These are phyloP conservation scores for Onchidella celtica DNA, from an alignment of 2,888 invertebrate species.

Conservation along the genomic window DNA sequence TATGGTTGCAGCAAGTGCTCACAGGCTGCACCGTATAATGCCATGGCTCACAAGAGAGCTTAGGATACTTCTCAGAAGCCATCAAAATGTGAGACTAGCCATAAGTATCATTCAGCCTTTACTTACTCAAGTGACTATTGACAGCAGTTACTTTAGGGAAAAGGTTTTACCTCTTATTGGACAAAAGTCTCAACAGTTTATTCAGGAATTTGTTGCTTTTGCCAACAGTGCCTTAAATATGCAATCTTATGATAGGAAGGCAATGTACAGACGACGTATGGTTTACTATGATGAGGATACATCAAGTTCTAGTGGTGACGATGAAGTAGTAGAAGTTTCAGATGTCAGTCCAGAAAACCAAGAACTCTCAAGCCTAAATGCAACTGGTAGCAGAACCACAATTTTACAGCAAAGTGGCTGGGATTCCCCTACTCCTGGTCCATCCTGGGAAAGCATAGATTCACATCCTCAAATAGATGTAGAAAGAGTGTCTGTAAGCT, in stretches of 20 bases:
- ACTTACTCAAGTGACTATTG: conserved; percentile 66
- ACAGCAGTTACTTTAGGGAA: conserved; percentile 85
- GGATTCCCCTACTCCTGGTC: conserved; percentile 75
- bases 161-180: conserved; percentile 87
- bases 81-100: conserved; percentile 59
- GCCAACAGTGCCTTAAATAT: conserved; percentile 93
- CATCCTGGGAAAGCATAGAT: conserved; percentile 59
- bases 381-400: conserved; percentile 3
- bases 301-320: conserved; percentile 56
- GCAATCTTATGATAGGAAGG: conserved; percentile 83
- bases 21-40: conserved; percentile 86
- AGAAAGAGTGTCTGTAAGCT: conserved; percentile 52
- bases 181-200: conserved; percentile 89
- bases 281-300: background rate
- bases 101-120: conserved; percentile 50
- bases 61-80: conserved; percentile 84
- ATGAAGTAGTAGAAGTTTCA: conserved; percentile 67
- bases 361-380: conserved; percentile 11
- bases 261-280: conserved; percentile 69
- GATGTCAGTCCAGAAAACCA: conserved; percentile 51
- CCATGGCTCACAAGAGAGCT: conserved; percentile 95
- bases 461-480: conserved; percentile 27
- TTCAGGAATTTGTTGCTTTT: conserved; percentile 93
- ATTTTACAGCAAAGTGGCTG: conserved; percentile 60
- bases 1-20: conserved; percentile 49